Percentiles rank a stretch among this genome's conserved stretches.
Evolutionary conservation across 2,888 invertebrate species (phyloP).

Genomic region (Plagiodera versicolora): DNA sequence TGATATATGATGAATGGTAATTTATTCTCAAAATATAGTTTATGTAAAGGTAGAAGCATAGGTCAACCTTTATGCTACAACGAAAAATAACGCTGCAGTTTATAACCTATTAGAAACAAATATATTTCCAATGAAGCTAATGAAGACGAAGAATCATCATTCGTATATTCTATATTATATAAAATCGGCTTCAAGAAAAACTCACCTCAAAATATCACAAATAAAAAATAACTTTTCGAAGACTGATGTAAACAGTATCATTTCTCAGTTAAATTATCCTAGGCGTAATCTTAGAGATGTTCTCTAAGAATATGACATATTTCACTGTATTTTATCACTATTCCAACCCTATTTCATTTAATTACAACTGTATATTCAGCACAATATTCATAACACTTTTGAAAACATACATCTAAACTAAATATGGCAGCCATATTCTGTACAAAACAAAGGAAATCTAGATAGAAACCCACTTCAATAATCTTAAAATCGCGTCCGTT

Average conservation of each 20-base stretch:
- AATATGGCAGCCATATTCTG: slow-evolving; percentile 86
- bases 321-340: slow-evolving; percentile 51
- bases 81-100: slow-evolving; percentile 13
- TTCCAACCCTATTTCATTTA: slow-evolving; percentile 47
- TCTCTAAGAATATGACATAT: slow-evolving; percentile 54
- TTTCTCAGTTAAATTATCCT: slow-evolving; percentile 55
- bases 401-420: slow-evolving; percentile 81
- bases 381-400: slow-evolving; percentile 56
- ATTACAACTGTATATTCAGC: slow-evolving; percentile 50
- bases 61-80: slow-evolving; percentile 8
- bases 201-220: slow-evolving; percentile 64
- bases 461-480: slow-evolving; percentile 54
- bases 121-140: background rate
- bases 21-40: background rate
- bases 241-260: slow-evolving; percentile 79
- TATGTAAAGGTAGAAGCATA: slow-evolving; percentile 8
- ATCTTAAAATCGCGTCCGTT: slow-evolving; percentile 53
- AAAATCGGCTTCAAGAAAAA: slow-evolving; percentile 24
- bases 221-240: slow-evolving; percentile 65
- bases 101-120: background rate
- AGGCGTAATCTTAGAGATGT: slow-evolving; percentile 53
- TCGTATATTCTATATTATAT: background rate
- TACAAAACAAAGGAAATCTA: slow-evolving; percentile 72
- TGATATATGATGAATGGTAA: background rate
- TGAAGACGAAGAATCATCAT: background rate